Percentiles rank a stretch among this genome's conserved stretches.
These are phyloP conservation scores for Trissoscelio sp. DNA, from an alignment of 2,888 invertebrate species.

Conservation along the genomic window DNA sequence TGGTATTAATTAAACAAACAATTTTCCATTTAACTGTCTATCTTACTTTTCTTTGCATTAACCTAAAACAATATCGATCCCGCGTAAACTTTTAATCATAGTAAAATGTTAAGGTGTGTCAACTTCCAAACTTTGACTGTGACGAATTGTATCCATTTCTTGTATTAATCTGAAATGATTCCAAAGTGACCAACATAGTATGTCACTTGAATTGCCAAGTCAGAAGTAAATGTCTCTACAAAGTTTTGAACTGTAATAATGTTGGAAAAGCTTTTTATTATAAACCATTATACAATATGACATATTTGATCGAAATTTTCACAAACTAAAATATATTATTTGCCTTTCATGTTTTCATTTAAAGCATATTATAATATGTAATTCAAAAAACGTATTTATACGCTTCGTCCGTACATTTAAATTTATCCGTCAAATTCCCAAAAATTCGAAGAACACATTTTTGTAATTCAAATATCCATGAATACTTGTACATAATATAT, in stretches of 20 bases:
- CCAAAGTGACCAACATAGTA: constrained; percentile 3
- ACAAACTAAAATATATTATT: no score
- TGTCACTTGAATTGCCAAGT: background rate
- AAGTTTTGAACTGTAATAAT: background rate
- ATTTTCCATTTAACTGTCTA: background rate
- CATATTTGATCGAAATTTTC: no score
- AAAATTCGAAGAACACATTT: no score
- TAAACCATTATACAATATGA: no score
- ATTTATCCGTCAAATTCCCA: no score
- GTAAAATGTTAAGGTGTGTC: constrained; percentile 3
- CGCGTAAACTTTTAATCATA: constrained; percentile 5
- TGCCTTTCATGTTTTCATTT: no score
- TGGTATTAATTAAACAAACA: background rate
- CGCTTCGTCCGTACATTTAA: no score
- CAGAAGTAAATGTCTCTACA: constrained; percentile 3
- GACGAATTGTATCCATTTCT: constrained; percentile 3
- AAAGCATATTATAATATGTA: no score
- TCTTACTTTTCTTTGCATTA: background rate
- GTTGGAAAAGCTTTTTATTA: background rate
- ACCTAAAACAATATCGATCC: background rate
- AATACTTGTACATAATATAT: no score
- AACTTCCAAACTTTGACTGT: constrained; percentile 16
- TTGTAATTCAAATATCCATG: no score
- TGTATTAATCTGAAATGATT: constrained; percentile 13
- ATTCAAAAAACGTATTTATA: no score